Base-by-base conservation (phyloP, 2,797 vertebrate genomes). In the Macroramphosus scolopax region DNA sequence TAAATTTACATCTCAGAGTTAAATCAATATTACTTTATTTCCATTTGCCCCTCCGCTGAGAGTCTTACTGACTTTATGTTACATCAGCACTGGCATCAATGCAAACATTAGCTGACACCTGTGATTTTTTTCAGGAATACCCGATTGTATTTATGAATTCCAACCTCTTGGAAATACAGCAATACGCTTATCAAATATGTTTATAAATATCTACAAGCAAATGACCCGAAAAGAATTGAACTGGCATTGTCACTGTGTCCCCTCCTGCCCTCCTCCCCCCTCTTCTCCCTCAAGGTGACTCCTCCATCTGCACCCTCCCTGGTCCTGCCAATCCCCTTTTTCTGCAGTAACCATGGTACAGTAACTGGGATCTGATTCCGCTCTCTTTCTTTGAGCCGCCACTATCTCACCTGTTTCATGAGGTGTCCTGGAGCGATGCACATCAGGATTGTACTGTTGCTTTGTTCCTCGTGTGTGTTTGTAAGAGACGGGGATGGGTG, bases 271-370 rank as follows among this genome's bases (percentile, higher is more conserved):
- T 66, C 49, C 61, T 41, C 75, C 46, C 68, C 41, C 39, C 58
- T 60, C 56, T 20, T 46, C 60, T 51, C 40, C 63, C 74, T 87
- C 85, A 87, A 88, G 87, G 85, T 87, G 81, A 88, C 87, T 83
- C 77, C 79, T 87, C 87, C 87, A 88, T 87, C 85, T 87, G 87
- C 60, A 73, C 75, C 73, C 64, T 74, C 58, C 44, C 67, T 41
- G 51, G 51, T 77, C 57, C 28, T 80, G 76, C 81, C 82, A 85
- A 62, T 63, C 55, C 63, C 63, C 43, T 46, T 25, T 63, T 61
- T 49, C 58, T 62, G 68, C 76, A 78, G 76, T 46, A 43, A 51
- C 48, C 50, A 31, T 43, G 63, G 22, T 66, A 54, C 63, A 44
- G 25, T 57, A 24, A 25, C 53, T 28, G 2, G 45, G 38, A 55